phyloP scores from a whole-genome alignment of 2,113 vertebrate genomes.

The Nymphicus hollandicus region DNA sequence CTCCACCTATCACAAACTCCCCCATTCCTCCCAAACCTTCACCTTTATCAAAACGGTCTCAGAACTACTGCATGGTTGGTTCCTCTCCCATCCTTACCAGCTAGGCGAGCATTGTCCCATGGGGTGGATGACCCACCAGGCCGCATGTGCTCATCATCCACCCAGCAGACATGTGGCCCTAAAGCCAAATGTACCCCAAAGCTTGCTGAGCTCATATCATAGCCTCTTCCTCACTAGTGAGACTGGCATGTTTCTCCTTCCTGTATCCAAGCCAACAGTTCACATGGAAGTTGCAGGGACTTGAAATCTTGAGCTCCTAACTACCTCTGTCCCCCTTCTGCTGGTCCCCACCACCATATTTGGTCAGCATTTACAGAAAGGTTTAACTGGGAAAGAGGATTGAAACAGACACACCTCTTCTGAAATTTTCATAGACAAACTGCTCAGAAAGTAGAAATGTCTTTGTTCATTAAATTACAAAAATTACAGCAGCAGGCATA shows the following conservation, averaged over 20 bases:
- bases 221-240: background rate
- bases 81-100: background rate
- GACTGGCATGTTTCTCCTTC: background rate
- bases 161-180: background rate
- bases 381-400: background rate
- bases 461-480: background rate
- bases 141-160: background rate
- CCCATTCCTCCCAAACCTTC: background rate
- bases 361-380: background rate
- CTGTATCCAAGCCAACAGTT: background rate
- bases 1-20: background rate
- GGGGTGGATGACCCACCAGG: too few relatives aligned
- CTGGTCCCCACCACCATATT: background rate
- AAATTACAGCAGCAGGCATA: background rate
- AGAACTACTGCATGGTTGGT: background rate
- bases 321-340: background rate
- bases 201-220: background rate
- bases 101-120: too few relatives aligned
- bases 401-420: background rate
- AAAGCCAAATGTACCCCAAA: fast-evolving
- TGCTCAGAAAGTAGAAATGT: background rate
- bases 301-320: background rate
- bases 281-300: background rate
- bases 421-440: background rate
- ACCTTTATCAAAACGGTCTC: background rate